Conservation (phyloP, 2,888 invertebrate genomes). For the Alitta virens region DNA sequence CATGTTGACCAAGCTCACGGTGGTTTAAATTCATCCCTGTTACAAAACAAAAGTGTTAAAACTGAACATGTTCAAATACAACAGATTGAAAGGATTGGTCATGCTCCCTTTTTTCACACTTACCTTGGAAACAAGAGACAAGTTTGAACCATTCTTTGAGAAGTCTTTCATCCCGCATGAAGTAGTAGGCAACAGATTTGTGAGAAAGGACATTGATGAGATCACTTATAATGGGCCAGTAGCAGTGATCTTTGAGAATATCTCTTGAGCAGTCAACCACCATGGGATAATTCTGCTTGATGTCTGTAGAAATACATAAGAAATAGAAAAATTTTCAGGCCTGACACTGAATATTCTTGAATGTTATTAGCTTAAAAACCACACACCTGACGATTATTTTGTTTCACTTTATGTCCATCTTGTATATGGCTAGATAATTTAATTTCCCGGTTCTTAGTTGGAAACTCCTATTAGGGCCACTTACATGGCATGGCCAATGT, state of each 20-base stretch:
- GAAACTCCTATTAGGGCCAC: no score
- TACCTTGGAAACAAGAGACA: conserved; percentile 90
- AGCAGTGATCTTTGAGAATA: conserved; percentile 96
- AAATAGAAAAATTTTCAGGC: no score
- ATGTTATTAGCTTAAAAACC: no score
- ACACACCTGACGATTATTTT: no score
- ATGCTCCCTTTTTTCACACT: no score
- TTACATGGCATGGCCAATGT: no score
- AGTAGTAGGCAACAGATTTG: conserved; percentile 83
- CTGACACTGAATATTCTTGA: no score
- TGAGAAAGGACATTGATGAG: conserved; percentile 94
- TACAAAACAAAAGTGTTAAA: not conserved
- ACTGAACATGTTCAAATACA: no score
- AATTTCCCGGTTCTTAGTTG: no score
- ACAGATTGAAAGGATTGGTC: no score
- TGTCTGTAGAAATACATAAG: not conserved
- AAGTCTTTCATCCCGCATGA: conserved; percentile 80
- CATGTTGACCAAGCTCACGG: conserved; percentile 83
- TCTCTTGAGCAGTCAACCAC: conserved; percentile 89
- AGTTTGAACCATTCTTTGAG: conserved; percentile 95
- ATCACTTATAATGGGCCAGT: conserved; percentile 96
- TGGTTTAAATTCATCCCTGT: conserved; percentile 95
- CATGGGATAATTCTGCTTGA: conserved; percentile 64
- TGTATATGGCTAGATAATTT: no score
- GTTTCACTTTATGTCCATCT: no score